These are phyloP conservation scores for Canis aureus DNA, from an alignment of 2,113 vertebrate species.

Conservation along the genomic window DNA sequence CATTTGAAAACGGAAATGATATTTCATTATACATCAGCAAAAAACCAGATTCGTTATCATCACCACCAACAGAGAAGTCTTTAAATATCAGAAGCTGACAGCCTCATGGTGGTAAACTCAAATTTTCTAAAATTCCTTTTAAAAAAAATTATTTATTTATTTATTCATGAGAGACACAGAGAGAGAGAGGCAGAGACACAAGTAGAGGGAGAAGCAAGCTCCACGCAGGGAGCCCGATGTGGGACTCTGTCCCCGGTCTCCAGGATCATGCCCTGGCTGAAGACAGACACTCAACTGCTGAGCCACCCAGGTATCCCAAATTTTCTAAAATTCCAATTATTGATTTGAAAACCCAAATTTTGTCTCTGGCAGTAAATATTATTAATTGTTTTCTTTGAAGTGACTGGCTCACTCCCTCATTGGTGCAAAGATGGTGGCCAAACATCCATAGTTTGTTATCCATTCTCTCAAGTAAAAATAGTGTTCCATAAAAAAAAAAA, in stretches of 20 bases:
- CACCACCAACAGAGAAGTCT: slow-evolving; percentile 21
- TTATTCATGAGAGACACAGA: too few species aligned
- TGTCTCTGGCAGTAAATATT: background rate
- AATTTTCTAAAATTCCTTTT: background rate
- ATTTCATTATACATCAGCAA: background rate
- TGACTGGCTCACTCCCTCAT: background rate
- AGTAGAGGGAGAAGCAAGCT: too few species aligned
- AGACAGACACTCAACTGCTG: too few species aligned
- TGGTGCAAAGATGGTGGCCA: background rate
- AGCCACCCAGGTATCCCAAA: too few species aligned
- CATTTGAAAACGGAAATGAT: slow-evolving; percentile 30
- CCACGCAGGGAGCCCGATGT: too few species aligned
- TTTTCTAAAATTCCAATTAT: background rate
- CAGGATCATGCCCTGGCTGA: too few species aligned
- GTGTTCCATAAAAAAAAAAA: background rate
- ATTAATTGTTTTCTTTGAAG: background rate
- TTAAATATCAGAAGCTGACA: slow-evolving; percentile 4
- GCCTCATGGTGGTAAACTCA: background rate
- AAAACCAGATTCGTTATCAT: background rate
- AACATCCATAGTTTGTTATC: background rate
- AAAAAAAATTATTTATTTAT: background rate
- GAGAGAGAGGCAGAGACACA: too few species aligned
- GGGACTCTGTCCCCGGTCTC: too few species aligned
- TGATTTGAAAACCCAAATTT: background rate
- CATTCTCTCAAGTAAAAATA: background rate